Conservation (phyloP, 2,113 vertebrate species). For the Puffinus mauretanicus region DNA sequence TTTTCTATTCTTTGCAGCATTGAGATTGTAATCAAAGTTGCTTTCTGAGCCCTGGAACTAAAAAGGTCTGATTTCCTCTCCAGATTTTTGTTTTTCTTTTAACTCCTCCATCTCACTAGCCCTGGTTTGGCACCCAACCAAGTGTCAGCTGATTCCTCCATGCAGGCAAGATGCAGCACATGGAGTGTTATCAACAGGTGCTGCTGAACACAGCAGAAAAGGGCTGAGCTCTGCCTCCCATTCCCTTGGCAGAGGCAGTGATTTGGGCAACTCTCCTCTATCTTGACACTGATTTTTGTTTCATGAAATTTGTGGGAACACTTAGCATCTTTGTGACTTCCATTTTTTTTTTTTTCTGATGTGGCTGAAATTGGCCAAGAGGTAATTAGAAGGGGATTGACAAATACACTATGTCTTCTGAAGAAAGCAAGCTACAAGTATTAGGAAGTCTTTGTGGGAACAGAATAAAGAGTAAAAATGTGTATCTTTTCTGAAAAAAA, state of each 20-base stretch:
- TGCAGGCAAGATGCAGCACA: fast-evolving
- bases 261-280: neutral
- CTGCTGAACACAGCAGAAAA: neutral
- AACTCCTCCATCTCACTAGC: neutral
- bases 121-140: neutral
- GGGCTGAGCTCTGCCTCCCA: neutral
- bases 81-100: neutral
- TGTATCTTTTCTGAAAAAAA: neutral
- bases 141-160: neutral
- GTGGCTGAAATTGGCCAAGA: neutral
- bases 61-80: neutral
- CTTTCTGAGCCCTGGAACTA: neutral
- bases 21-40: neutral
- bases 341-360: neutral
- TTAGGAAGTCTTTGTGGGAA: neutral
- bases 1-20: neutral
- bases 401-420: neutral
- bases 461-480: neutral
- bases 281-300: neutral
- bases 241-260: neutral
- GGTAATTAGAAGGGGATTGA: neutral
- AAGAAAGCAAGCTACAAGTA: neutral
- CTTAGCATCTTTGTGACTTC: neutral
- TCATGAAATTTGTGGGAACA: neutral
- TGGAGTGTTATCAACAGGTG: neutral